phyloP scores from a whole-genome alignment of 2,113 vertebrate species.

The Aptenodytes forsteri region DNA sequence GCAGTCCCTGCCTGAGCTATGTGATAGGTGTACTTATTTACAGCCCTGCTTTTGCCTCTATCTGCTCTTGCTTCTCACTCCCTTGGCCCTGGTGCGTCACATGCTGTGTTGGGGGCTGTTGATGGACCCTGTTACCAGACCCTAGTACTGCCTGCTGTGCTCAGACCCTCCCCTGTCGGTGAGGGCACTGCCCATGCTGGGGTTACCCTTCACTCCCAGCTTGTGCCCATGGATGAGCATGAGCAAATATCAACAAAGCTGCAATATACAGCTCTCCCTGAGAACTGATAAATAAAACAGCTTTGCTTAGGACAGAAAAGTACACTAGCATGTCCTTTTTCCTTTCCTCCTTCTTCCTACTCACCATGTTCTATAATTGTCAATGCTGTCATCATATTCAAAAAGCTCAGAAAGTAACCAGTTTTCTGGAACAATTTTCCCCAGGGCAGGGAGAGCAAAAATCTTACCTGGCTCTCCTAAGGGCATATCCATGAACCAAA shows the following conservation, averaged over 20 bases:
- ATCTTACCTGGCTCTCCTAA: not conserved
- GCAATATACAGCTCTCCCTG: not conserved
- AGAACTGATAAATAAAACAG: not conserved
- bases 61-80: not conserved
- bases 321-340: not conserved
- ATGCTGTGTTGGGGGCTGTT: fast-evolving
- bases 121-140: not conserved
- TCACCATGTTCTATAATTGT: not conserved
- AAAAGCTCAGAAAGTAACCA: not conserved
- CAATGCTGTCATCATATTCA: not conserved
- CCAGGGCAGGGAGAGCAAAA: not conserved
- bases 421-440: not conserved
- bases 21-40: not conserved
- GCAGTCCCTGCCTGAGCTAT: not conserved
- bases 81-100: not conserved
- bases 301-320: not conserved
- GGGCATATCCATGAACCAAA: not conserved
- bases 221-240: not conserved
- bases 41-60: not conserved
- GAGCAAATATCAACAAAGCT: not conserved
- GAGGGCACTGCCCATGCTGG: not conserved
- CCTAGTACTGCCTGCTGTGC: not conserved
- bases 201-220: not conserved
- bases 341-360: not conserved
- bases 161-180: fast-evolving